Evolutionary conservation across 2,888 invertebrate species (phyloP).

Genomic region (Spialia ferax): DNA sequence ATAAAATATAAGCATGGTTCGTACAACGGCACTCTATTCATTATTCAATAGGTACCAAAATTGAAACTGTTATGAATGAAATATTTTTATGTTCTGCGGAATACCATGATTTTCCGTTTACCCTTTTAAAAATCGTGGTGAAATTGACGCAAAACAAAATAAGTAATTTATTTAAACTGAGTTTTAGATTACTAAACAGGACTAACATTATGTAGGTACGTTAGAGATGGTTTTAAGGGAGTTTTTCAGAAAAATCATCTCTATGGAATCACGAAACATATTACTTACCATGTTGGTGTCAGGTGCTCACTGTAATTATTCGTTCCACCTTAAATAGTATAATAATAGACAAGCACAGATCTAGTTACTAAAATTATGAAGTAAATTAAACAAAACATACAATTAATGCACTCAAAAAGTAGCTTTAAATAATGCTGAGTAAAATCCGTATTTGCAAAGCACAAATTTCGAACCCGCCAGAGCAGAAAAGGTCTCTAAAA

Average conservation of each 20-base stretch:
- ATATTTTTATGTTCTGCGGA: background rate
- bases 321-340: no score
- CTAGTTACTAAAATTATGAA: no score
- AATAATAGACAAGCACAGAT: no score
- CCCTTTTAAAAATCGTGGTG: background rate
- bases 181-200: no score
- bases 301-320: no score
- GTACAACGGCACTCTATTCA: conserved; percentile 8
- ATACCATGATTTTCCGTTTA: background rate
- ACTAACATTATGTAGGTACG: no score
- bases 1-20: conserved; percentile 1
- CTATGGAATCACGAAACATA: no score
- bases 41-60: conserved; percentile 5
- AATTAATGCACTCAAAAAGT: background rate
- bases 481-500: background rate
- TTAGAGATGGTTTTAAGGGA: no score
- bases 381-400: background rate
- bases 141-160: no score
- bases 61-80: background rate
- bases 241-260: no score
- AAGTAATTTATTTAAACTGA: no score
- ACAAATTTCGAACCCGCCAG: background rate
- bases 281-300: no score
- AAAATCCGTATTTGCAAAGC: background rate
- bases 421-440: background rate